A percentile compares a stretch with the other conserved stretches of the same genome.
Conservation (phyloP, 2,888 invertebrate genomes). For the Atethmia centrago region DNA sequence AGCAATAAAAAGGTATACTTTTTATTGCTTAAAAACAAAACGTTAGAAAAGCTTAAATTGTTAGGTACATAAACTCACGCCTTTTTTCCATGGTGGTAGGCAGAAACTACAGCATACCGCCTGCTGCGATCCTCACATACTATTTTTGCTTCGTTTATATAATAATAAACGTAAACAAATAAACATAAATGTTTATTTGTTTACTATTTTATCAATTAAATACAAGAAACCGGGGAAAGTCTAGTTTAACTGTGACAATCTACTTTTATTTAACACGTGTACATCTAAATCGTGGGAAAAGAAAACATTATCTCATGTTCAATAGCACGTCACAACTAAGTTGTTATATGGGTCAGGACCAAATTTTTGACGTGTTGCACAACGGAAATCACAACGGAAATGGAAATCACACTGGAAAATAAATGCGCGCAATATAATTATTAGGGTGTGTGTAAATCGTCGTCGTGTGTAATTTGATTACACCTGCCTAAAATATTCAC, state of each 20-base stretch:
- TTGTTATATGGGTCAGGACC: too few relatives aligned
- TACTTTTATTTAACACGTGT: neutral
- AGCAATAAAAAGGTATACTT: too few relatives aligned
- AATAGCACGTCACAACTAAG: too few relatives aligned
- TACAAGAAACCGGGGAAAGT: neutral
- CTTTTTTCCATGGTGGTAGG: neutral
- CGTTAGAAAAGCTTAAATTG: neutral
- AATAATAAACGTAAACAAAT: too few relatives aligned
- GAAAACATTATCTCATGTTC: neutral
- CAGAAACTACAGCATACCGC: neutral
- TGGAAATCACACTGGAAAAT: too few relatives aligned
- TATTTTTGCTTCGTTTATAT: neutral
- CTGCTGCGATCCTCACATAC: neutral
- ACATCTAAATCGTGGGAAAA: neutral
- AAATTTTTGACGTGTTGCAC: too few relatives aligned
- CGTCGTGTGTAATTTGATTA: too few relatives aligned
- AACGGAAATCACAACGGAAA: too few relatives aligned
- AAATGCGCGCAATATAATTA: too few relatives aligned
- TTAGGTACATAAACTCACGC: neutral
- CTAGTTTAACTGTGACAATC: neutral
- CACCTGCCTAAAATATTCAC: too few relatives aligned
- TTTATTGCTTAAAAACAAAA: neutral
- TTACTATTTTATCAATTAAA: neutral
- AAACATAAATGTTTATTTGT: neutral
- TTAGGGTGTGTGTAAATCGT: too few relatives aligned